Conservation (phyloP, 2,113 vertebrate species). For the Actenoides lindsayi region DNA sequence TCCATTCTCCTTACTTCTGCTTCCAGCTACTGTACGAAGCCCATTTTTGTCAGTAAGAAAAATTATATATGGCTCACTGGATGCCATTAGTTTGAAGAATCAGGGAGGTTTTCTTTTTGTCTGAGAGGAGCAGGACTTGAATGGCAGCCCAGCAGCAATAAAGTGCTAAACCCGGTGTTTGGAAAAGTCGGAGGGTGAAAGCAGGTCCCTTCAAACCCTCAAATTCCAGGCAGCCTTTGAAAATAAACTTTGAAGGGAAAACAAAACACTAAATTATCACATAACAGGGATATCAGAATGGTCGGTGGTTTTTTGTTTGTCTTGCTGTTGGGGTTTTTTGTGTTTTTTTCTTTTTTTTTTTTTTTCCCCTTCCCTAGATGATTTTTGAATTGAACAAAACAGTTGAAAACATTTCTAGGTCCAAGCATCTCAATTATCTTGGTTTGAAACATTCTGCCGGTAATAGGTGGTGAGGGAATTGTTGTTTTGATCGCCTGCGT, state of each 20-base stretch:
- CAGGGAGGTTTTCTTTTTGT: neutral
- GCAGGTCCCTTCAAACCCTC: neutral
- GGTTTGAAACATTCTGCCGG: neutral
- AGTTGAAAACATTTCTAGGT: neutral
- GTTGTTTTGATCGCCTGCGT: neutral
- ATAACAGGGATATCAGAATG: neutral
- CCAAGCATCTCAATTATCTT: neutral
- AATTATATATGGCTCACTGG: neutral
- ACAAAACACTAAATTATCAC: neutral
- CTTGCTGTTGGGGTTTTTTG: neutral
- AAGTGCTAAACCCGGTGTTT: neutral
- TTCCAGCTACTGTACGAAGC: neutral
- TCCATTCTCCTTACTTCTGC: neutral
- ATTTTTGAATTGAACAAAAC: neutral
- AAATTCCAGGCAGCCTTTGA: neutral
- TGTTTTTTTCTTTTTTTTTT: neutral
- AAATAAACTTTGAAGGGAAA: neutral
- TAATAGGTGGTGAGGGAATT: neutral
- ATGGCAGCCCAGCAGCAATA: neutral
- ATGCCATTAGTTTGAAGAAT: slow-evolving; percentile 28
- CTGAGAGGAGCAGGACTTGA: neutral
- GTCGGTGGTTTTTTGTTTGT: neutral
- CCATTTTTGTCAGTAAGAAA: slow-evolving; percentile 1
- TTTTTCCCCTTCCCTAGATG: neutral
- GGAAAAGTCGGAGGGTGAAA: neutral